Conservation (phyloP, 2,888 invertebrate genomes). For the Hypolimnas misippus region DNA sequence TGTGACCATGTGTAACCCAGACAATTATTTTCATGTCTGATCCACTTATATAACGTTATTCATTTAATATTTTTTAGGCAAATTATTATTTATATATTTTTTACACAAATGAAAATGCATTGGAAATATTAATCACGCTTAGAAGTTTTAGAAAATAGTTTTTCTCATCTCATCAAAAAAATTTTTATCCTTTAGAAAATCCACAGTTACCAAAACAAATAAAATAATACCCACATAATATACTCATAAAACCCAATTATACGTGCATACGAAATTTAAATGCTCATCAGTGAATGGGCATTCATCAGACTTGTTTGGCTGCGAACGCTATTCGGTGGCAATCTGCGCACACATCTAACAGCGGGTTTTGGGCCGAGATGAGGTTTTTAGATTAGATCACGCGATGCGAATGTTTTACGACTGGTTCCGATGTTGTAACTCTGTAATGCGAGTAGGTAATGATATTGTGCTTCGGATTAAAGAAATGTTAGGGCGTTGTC, state of each 20-base stretch:
- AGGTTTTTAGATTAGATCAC: constrained; percentile 44
- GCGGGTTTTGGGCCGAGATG: constrained; percentile 43
- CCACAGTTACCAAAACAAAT: background rate
- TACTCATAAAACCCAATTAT: constrained; percentile 5
- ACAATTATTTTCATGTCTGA: too few species aligned
- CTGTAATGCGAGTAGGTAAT: constrained; percentile 41
- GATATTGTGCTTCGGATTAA: constrained; percentile 36
- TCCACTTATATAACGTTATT: too few species aligned
- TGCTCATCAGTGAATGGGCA: constrained; percentile 24
- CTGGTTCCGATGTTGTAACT: constrained; percentile 44
- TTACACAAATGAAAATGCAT: too few species aligned
- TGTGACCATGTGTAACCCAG: too few species aligned
- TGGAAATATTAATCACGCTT: too few species aligned
- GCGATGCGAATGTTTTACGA: constrained; percentile 44
- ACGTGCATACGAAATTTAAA: constrained; percentile 16
- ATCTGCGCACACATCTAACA: constrained; percentile 37
- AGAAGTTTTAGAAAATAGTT: too few species aligned
- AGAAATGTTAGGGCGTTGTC: constrained; percentile 17
- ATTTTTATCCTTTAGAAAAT: too few species aligned
- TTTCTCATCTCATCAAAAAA: too few species aligned
- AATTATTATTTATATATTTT: too few species aligned
- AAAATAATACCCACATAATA: constrained; percentile 3
- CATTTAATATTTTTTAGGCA: too few species aligned
- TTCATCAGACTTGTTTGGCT: constrained; percentile 30
- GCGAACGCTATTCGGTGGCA: constrained; percentile 33